These are phyloP conservation scores for Rissa tridactyla DNA, from an alignment of 2,113 vertebrate species.

Conservation along the genomic window DNA sequence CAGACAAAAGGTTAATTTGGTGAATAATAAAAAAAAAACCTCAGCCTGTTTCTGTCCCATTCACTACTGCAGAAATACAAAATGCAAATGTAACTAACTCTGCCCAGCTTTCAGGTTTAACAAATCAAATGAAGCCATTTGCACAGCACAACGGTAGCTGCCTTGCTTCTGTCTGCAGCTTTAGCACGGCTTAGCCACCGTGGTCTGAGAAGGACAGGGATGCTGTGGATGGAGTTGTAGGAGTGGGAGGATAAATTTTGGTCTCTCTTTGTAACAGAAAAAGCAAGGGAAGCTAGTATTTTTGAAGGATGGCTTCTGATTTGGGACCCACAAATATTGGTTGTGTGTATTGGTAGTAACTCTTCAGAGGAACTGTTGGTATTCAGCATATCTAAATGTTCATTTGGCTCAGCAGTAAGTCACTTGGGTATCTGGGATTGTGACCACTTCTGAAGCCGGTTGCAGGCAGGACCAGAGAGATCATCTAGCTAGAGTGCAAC, in stretches of 20 bases:
- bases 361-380: background rate
- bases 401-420: background rate
- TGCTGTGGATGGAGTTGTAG: background rate
- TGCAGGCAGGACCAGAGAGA: background rate
- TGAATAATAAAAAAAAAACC: background rate
- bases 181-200: background rate
- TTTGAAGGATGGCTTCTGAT: background rate
- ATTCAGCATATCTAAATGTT: background rate
- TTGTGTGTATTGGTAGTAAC: background rate
- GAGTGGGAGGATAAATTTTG: background rate
- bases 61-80: background rate
- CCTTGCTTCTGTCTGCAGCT: background rate
- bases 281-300: background rate
- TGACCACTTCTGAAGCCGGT: background rate
- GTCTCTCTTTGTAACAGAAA: background rate
- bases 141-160: background rate
- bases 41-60: fast-evolving
- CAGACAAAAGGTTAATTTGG: background rate
- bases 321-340: background rate
- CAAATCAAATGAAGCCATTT: background rate
- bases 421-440: background rate
- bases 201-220: background rate
- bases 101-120: background rate
- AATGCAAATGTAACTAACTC: background rate
- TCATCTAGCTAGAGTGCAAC: background rate